These are phyloP conservation scores for Drosophila pseudoananassae DNA, from an alignment of 1,140 invertebrate species.

Conservation along the genomic window DNA sequence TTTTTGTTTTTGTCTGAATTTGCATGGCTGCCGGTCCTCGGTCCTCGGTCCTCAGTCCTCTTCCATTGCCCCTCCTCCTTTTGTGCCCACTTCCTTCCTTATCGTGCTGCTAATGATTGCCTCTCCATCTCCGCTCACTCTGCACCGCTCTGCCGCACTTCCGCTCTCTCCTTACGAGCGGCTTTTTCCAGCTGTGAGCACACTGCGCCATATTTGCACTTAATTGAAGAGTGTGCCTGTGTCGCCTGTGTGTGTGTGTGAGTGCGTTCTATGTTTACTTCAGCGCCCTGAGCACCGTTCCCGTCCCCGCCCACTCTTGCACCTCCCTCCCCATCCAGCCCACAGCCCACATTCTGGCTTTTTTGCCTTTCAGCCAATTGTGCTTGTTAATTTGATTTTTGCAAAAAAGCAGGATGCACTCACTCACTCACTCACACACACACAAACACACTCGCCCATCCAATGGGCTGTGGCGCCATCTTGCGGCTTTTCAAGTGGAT, in stretches of 20 bases:
- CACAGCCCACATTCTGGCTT: slow-evolving; percentile 4
- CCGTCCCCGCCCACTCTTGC: slow-evolving; percentile 1
- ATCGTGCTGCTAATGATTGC: slow-evolving; percentile 78
- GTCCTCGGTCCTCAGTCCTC: not conserved
- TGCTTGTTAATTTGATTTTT: slow-evolving; percentile 79
- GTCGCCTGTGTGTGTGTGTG: slow-evolving; percentile 28
- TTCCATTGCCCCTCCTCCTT: slow-evolving; percentile 11
- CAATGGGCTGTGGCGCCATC: slow-evolving; percentile 53
- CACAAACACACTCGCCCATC: not conserved
- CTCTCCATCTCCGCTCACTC: slow-evolving; percentile 36
- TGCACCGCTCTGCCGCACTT: not conserved
- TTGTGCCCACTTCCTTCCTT: slow-evolving; percentile 32
- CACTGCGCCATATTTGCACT: slow-evolving; percentile 76
- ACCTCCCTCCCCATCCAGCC: not conserved
- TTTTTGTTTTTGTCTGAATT: slow-evolving; percentile 59
- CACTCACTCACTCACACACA: slow-evolving; percentile 14
- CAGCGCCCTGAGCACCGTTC: not conserved
- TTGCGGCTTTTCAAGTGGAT: slow-evolving; percentile 64
- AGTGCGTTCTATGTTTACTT: slow-evolving; percentile 60
- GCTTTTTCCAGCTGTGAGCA: slow-evolving; percentile 64
- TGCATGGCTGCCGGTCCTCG: slow-evolving; percentile 63
- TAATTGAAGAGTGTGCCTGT: slow-evolving; percentile 68
- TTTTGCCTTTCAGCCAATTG: slow-evolving; percentile 72
- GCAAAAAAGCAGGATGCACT: slow-evolving; percentile 18
- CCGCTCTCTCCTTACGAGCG: slow-evolving; percentile 14